These are phyloP conservation scores for Miichthys miiuy DNA, from an alignment of 2,797 vertebrate species.

Conservation along the genomic window DNA sequence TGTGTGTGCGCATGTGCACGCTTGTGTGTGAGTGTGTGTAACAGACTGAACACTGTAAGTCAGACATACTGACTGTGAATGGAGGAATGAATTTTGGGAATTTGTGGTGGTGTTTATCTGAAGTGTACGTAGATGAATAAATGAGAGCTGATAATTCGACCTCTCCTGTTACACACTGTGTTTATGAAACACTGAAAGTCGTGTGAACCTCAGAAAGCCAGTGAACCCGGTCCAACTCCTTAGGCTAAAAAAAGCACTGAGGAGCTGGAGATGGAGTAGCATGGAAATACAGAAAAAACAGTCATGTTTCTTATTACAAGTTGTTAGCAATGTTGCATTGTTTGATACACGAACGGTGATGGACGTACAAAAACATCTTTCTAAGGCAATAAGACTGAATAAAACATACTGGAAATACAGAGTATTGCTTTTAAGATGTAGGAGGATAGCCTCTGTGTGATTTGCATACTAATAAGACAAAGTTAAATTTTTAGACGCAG, in stretches of 20 bases:
- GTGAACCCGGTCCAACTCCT: constrained; percentile 11
- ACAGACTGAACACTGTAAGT: constrained; percentile 4
- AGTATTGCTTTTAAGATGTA: not conserved
- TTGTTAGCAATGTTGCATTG: constrained; percentile 2
- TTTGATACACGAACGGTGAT: not conserved
- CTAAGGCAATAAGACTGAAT: not conserved
- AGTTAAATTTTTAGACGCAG: not conserved
- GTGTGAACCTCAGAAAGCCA: constrained; percentile 29
- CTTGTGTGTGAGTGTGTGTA: constrained; percentile 10
- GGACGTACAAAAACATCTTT: not conserved
- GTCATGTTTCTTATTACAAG: constrained; percentile 18
- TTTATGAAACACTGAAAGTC: constrained; percentile 41
- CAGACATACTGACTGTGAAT: constrained; percentile 11
- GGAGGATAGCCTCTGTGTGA: not conserved
- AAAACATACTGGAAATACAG: not conserved
- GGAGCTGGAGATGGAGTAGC: not conserved
- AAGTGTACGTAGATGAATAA: not conserved
- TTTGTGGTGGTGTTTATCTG: constrained; percentile 9
- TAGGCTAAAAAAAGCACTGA: constrained; percentile 18
- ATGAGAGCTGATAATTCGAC: not conserved
- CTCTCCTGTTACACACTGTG: constrained; percentile 28
- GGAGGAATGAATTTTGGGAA: constrained; percentile 15
- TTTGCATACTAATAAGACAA: not conserved
- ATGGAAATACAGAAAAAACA: constrained; percentile 3
- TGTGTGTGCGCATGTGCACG: constrained; percentile 1